Conservation (phyloP, 2,113 vertebrate species). For the Corythoichthys haematopterus region DNA sequence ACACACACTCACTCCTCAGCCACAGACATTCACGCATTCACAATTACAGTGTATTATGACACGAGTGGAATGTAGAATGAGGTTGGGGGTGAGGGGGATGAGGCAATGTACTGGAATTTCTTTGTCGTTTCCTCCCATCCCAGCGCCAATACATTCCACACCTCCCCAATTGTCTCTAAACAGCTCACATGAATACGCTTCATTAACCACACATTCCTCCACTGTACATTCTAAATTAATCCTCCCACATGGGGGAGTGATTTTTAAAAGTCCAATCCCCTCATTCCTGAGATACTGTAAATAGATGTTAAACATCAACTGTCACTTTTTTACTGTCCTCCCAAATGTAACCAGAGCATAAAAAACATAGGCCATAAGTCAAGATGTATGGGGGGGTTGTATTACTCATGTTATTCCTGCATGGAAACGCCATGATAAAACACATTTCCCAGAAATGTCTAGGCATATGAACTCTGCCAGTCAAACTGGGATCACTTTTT, state of each 20-base stretch:
- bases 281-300: constrained; percentile 32
- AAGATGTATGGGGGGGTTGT: not conserved
- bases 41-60: constrained; percentile 34
- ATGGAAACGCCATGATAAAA: not conserved
- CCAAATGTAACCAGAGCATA: not conserved
- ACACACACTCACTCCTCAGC: not conserved
- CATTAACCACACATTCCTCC: constrained; percentile 22
- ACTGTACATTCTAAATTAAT: constrained; percentile 11
- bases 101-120: constrained; percentile 51
- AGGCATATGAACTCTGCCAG: not conserved
- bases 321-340: constrained; percentile 2
- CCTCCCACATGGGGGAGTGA: not conserved
- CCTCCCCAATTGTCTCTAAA: constrained; percentile 33
- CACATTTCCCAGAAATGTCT: not conserved
- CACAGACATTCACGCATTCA: constrained; percentile 3
- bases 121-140: constrained; percentile 59
- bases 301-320: constrained; percentile 10
- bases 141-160: constrained; percentile 47
- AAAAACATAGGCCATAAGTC: not conserved
- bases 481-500: not conserved
- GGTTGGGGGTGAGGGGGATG: constrained; percentile 24
- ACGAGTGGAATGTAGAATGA: constrained; percentile 51
- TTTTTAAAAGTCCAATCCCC: constrained; percentile 18
- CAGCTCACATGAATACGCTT: constrained; percentile 10
- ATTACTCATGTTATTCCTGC: not conserved